Evolutionary conservation across 2,113 vertebrate species (phyloP).

Genomic region (Erythrocebus patas): DNA sequence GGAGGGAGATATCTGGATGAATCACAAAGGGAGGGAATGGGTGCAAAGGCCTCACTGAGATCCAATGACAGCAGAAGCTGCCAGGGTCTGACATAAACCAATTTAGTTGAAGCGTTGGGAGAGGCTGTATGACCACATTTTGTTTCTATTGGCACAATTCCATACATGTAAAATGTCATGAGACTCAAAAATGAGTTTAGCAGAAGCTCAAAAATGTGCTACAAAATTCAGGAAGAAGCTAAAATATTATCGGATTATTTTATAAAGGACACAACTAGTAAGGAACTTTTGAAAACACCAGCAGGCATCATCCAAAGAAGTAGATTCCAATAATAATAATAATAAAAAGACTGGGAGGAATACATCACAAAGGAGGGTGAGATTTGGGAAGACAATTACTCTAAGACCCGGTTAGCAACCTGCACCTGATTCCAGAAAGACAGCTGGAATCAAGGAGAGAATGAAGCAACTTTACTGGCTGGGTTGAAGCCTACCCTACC

Average conservation of each 20-base stretch:
- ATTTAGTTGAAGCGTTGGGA: no score
- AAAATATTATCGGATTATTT: neutral
- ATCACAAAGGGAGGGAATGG: neutral
- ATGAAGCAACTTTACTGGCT: no score
- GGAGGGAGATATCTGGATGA: neutral
- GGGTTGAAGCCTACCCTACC: no score
- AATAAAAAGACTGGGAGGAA: no score
- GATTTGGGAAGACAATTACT: no score
- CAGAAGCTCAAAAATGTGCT: neutral
- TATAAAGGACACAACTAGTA: neutral
- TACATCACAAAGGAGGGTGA: no score
- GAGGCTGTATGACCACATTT: neutral
- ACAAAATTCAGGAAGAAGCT: neutral
- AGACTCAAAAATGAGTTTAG: neutral
- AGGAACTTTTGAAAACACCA: neutral
- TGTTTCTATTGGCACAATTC: neutral
- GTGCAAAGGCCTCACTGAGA: neutral
- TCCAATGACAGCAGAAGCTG: neutral
- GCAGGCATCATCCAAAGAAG: neutral
- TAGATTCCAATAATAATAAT: neutral
- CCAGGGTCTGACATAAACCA: neutral
- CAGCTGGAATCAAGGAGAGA: neutral
- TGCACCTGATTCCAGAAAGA: neutral
- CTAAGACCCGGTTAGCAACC: neutral
- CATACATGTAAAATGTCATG: neutral